Percentiles rank a stretch among this genome's conserved stretches.
phyloP scores from a whole-genome alignment of 2,113 vertebrate species.

The Spilogale gracilis region DNA sequence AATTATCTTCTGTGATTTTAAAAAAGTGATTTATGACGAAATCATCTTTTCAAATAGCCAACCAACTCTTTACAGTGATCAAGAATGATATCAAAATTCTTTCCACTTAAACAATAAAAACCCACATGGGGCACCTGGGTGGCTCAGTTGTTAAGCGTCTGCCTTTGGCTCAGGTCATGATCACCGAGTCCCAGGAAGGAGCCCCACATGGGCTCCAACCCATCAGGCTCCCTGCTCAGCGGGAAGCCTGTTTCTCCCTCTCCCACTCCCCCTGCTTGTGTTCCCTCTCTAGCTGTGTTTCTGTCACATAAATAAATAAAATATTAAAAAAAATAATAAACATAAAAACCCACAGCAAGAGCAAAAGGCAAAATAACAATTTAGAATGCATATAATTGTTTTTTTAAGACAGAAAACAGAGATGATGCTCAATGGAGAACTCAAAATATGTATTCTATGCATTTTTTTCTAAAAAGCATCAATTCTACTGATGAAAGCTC shows the following conservation, averaged over 20 bases:
- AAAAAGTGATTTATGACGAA: background rate
- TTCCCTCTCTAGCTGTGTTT: too few species aligned
- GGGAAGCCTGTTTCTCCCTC: too few species aligned
- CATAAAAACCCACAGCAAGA: background rate
- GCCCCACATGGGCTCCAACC: too few species aligned
- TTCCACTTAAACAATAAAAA: conserved; percentile 7
- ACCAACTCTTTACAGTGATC: conserved; percentile 21
- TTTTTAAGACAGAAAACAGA: background rate
- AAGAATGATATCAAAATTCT: background rate
- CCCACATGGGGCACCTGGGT: too few species aligned
- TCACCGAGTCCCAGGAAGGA: too few species aligned
- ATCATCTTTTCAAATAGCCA: background rate
- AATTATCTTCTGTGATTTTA: conserved; percentile 31
- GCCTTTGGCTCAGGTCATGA: too few species aligned
- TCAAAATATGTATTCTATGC: background rate
- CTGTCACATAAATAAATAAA: too few species aligned
- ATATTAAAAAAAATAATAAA: too few species aligned
- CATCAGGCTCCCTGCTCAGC: too few species aligned
- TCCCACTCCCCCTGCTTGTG: too few species aligned
- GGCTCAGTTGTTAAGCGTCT: too few species aligned
- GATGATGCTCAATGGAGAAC: background rate
- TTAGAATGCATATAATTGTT: background rate
- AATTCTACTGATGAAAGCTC: background rate
- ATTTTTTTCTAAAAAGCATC: conserved; percentile 18
- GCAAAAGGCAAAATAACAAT: conserved; percentile 1